Evolutionary conservation across 2,888 invertebrate genomes (phyloP), one percentile per base, ranked within the genome.

Genomic region (Calephelis perditalis): DNA sequence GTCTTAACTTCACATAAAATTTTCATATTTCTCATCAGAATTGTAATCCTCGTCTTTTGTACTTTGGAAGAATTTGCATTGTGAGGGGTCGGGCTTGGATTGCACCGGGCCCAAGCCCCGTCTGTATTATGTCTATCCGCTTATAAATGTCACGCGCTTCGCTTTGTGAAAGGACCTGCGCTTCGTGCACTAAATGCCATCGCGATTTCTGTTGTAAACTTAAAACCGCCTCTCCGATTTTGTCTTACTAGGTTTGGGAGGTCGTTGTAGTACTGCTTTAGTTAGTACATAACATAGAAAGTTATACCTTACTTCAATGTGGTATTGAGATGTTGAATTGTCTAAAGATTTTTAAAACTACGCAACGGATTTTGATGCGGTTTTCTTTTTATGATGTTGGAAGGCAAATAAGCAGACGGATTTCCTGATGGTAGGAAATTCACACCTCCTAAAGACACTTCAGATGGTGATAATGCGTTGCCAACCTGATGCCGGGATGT

Each of bases 131-230:
- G 15, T 49, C 47, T 67, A 64, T 68, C 67, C 73, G 66, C 69
- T 76, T 74, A 76, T 76, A 82, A 87, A 88, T 86, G 84, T 78
- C 84, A 81, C 72, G 75, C 74, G 73, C 64, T 55, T 55, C 63
- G 68, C 69, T 70, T 71, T 74, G 80, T 82, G 81, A 83, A 84
- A 84, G 82, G 82, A 73, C 73, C 73, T 75, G 72, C 71, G 70
- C 70, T 74, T 73, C 68, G 68, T 75, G 74, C 73, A 73, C 73
- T 76, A 81, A 85, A 86, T 82, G 78, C 77, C 82, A 80, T 81
- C 81, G 82, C 78, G 82, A 81, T 77, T 79, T 77, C 73, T 73
- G 71, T 73, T 72, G 73, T 76, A 79, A 79, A 78, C 68, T 71
- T 59, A 58, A 58, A 47, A 57, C 49, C 45, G 56, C 62, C 64